phyloP scores from a whole-genome alignment of 2,113 vertebrate species.

The Odocoileus virginianus region DNA sequence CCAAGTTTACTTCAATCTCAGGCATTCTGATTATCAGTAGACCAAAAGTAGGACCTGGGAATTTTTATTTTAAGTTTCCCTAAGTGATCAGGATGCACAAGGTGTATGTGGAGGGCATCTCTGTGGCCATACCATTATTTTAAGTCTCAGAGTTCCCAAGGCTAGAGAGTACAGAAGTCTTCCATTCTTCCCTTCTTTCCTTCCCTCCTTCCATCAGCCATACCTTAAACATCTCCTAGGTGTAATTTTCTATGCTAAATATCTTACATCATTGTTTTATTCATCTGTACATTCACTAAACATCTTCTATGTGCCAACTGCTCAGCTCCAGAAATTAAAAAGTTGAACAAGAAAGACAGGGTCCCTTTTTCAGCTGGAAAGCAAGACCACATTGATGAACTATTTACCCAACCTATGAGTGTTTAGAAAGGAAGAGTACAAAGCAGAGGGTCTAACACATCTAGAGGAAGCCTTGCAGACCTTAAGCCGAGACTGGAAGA shows the following conservation, averaged over 20 bases:
- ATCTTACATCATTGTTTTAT: background rate
- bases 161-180: background rate
- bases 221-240: background rate
- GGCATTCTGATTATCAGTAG: background rate
- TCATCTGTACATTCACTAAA: background rate
- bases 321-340: background rate
- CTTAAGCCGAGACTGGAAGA: background rate
- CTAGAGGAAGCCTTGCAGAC: background rate
- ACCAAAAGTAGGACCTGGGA: background rate
- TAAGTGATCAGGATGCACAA: background rate
- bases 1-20: background rate
- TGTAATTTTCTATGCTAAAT: background rate
- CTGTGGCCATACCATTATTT: background rate
- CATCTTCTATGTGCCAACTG: background rate
- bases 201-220: background rate
- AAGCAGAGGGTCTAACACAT: rapidly evolving
- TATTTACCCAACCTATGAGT: background rate
- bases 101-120: background rate
- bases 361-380: background rate
- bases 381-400: background rate
- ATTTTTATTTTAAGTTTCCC: background rate
- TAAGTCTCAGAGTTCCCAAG: background rate
- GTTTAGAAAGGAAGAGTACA: background rate
- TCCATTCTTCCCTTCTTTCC: background rate
- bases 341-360: background rate